Percentiles rank a stretch among this genome's conserved stretches.
Evolutionary conservation across 2,113 vertebrate genomes (phyloP).

Genomic region (Oryzias curvinotus): DNA sequence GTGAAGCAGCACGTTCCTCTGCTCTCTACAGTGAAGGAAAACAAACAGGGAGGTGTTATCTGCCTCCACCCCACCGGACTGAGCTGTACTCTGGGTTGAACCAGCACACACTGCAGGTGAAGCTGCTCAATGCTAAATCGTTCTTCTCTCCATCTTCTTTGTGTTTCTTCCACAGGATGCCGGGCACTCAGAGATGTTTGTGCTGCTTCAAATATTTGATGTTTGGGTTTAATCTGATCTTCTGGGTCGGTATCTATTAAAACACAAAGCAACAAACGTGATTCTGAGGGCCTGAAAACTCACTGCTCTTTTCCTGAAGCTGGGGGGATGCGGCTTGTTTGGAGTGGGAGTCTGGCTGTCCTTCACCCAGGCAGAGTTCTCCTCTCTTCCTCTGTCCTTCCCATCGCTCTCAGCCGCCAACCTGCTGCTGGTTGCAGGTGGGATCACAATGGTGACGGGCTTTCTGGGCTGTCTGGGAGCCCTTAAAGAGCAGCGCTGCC

Average conservation of each 20-base stretch:
- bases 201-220: slow-evolving; percentile 84
- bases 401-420: slow-evolving; percentile 84
- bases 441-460: slow-evolving; percentile 85
- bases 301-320: slow-evolving; percentile 53
- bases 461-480: slow-evolving; percentile 87
- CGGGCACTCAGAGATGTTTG: slow-evolving; percentile 71
- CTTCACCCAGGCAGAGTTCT: slow-evolving; percentile 83
- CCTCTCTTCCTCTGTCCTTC: slow-evolving; percentile 82
- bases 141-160: not conserved
- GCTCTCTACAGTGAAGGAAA: too few species aligned
- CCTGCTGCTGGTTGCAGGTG: slow-evolving; percentile 81
- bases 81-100: too few species aligned
- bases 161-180: slow-evolving; percentile 66
- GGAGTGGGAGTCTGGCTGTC: slow-evolving; percentile 86
- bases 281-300: too few species aligned
- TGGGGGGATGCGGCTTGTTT: slow-evolving; percentile 84
- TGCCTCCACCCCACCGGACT: too few species aligned
- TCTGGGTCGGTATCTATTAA: slow-evolving; percentile 79
- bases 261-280: too few species aligned
- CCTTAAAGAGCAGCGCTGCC: slow-evolving; percentile 83
- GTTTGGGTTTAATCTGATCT: slow-evolving; percentile 87
- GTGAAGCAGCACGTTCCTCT: too few species aligned
- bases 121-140: not conserved
- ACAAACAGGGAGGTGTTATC: too few species aligned
- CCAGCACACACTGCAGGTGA: too few species aligned